Base-by-base conservation (phyloP, 2,113 vertebrate genomes). In the Polypterus bichir region DNA sequence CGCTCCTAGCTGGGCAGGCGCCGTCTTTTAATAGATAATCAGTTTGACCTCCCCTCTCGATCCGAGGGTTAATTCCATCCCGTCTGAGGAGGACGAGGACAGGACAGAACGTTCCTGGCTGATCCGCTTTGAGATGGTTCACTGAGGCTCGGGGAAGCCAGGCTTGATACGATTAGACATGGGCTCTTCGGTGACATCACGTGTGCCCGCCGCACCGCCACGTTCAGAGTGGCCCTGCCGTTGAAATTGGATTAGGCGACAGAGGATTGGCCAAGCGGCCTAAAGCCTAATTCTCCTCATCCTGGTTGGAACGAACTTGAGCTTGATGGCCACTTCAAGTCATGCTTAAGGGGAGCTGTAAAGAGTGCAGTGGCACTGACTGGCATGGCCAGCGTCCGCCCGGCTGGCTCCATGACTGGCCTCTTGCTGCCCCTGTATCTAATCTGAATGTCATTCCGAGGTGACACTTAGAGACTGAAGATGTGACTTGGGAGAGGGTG, bases 61-160 rank as follows among this genome's bases (percentile, higher is more conserved):
- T 82, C 74, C 83, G 75, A 61, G 81, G 85, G 86, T 88, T 90
- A 88, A 88, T 86, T 87, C 86, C 81, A 79, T 82, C 84, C 78
- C 84, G 85, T 80, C 85, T 77, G 62, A 78, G 80, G 78, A 83
- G 79, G 83, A 27, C 27, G 27, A 27, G 27, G 27, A 27, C 27
- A 27, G 83, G 83, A 84, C 79, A 84, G 86, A 87, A 87, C 84
- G 89, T 91, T 90, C 85, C 79, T 81, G 77, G 73, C 68, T 88
- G 84, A 87, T 87, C 86, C 77, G 77, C 83, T 86, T 83, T 88
- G 79, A 84, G 75, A 75, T 79, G 84, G 87, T 82, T 88, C 71
- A 48, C 74, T 74, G 69, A 70, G 81, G 80, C 79, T 81, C 75
- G 76, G 78, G 77, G 73, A 86, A 86, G 81, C 77, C 77, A 48